Conservation (phyloP, 2,888 invertebrate species). For the Chrysolina americana region DNA sequence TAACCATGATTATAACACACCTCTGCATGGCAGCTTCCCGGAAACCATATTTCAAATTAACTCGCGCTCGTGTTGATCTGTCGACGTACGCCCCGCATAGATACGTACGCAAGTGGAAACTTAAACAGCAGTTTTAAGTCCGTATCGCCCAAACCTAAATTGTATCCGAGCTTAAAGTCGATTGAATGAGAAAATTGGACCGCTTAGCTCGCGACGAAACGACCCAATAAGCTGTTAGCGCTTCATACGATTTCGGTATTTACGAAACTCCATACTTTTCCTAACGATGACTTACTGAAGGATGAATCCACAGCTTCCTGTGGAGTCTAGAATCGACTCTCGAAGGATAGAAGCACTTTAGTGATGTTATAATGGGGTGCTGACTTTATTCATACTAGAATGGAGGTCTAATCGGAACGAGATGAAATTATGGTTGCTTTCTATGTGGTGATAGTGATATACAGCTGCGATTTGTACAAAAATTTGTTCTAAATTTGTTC, state of each 20-base stretch:
- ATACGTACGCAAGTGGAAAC: slow-evolving; percentile 54
- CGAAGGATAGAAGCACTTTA: neutral
- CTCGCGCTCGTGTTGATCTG: slow-evolving; percentile 29
- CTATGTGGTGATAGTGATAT: too few species aligned
- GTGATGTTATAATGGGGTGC: too few species aligned
- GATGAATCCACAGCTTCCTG: neutral
- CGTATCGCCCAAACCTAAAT: slow-evolving; percentile 63
- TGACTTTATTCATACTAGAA: neutral
- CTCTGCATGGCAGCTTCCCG: slow-evolving; percentile 12
- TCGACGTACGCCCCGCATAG: slow-evolving; percentile 40
- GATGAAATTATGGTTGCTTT: too few species aligned
- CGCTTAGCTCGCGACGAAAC: slow-evolving; percentile 61
- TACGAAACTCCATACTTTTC: slow-evolving; percentile 34
- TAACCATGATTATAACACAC: neutral
- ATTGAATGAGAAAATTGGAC: slow-evolving; percentile 67
- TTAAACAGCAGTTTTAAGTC: slow-evolving; percentile 61
- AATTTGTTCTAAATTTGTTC: too few species aligned
- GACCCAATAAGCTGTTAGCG: slow-evolving; percentile 64
- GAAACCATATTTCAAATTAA: slow-evolving; percentile 53
- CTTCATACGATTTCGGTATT: slow-evolving; percentile 56
- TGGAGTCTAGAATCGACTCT: neutral
- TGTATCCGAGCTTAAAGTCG: slow-evolving; percentile 62
- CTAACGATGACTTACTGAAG: neutral
- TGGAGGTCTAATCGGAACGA: neutral
- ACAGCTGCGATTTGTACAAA: too few species aligned